phyloP scores from a whole-genome alignment of 2,113 vertebrate species.

The Tetrao urogallus region DNA sequence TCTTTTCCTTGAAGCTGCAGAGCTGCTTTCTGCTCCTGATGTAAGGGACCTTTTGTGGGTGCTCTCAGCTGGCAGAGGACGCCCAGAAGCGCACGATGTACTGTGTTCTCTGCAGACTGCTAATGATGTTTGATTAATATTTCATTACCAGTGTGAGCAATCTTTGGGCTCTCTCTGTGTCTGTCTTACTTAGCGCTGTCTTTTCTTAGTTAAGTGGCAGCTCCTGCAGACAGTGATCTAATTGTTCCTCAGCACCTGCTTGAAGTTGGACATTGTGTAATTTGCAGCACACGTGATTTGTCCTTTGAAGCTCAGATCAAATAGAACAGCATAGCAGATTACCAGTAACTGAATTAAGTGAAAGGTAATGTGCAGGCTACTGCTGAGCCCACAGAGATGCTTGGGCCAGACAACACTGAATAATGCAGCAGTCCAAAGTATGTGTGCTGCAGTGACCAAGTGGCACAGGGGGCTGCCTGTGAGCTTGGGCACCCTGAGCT shows the following conservation, averaged over 20 bases:
- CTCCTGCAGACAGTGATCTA: constrained; percentile 28
- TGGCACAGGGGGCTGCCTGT: background rate
- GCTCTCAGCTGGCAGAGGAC: constrained; percentile 2
- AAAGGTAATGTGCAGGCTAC: background rate
- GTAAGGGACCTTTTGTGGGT: background rate
- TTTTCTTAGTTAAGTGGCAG: constrained; percentile 45
- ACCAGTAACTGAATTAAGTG: background rate
- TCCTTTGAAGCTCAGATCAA: constrained; percentile 13
- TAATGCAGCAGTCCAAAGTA: background rate
- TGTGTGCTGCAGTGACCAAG: fast-evolving
- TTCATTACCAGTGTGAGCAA: constrained; percentile 44
- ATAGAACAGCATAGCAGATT: constrained; percentile 35
- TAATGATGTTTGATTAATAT: constrained; percentile 67
- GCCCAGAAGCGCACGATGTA: constrained; percentile 46
- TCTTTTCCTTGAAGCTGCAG: background rate
- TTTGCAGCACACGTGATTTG: background rate
- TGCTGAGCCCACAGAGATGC: background rate
- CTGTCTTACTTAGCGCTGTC: constrained; percentile 45
- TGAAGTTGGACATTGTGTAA: background rate
- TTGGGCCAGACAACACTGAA: background rate
- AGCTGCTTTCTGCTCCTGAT: constrained; percentile 11
- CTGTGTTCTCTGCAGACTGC: constrained; percentile 43
- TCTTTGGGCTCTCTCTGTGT: constrained; percentile 31
- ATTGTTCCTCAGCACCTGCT: constrained; percentile 50
- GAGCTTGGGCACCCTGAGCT: background rate